A percentile compares a stretch with the other conserved stretches of the same genome.
Evolutionary conservation across 1,140 invertebrate species (phyloP).

Genomic region (Venturia canescens): DNA sequence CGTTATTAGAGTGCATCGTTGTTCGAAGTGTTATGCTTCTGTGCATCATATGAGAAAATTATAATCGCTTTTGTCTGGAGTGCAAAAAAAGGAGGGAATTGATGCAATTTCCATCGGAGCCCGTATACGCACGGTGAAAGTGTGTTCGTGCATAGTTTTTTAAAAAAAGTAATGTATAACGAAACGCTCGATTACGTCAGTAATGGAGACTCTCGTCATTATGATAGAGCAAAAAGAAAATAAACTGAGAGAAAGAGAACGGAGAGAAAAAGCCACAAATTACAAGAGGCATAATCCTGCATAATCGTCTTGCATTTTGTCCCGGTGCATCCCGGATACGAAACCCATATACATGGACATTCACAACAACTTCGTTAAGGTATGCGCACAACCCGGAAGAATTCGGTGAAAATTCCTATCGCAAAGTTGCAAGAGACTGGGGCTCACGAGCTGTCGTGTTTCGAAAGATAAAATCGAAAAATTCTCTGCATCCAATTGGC

Average conservation of each 20-base stretch:
- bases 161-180: constrained; percentile 1
- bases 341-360: not conserved
- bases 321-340: not conserved
- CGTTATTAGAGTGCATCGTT: not conserved
- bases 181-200: constrained; percentile 3
- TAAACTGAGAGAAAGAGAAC: not conserved
- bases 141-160: not conserved
- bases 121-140: constrained; percentile 6
- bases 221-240: not conserved
- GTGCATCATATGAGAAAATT: not conserved
- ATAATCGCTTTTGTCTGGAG: not conserved
- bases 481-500: no score
- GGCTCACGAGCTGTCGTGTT: no score
- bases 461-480: no score
- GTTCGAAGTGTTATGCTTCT: not conserved
- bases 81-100: not conserved
- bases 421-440: not conserved
- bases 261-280: not conserved
- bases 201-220: constrained; percentile 7
- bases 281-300: not conserved
- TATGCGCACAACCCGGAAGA: not conserved
- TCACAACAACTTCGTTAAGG: not conserved
- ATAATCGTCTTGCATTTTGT: not conserved
- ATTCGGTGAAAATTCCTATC: not conserved
- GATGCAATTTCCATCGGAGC: not conserved